Conservation (phyloP, 2,797 vertebrate species). For the Sternotherus odoratus region DNA sequence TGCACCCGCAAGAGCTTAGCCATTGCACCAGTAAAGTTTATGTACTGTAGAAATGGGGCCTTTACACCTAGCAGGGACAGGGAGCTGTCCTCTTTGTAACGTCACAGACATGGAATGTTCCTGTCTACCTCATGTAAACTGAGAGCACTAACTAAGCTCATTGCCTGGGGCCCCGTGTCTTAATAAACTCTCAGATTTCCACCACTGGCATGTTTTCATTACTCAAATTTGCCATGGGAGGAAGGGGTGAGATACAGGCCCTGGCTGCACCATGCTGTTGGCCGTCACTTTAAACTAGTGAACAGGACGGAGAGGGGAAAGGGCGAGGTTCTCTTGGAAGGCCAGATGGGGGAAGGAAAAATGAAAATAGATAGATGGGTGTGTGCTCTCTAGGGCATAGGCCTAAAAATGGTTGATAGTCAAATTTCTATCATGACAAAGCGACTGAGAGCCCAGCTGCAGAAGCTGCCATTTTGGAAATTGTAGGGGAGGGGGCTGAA, state of each 20-base stretch:
- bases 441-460: too few relatives aligned
- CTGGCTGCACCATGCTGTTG: background rate
- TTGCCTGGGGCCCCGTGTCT: background rate
- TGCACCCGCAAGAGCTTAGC: background rate
- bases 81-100: background rate
- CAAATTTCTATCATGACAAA: background rate
- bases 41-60: background rate
- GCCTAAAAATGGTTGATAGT: background rate
- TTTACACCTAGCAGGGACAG: background rate
- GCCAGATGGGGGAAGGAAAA: background rate
- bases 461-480: background rate
- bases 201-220: background rate
- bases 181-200: background rate
- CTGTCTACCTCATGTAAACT: background rate
- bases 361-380: background rate
- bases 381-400: background rate
- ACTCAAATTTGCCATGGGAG: background rate
- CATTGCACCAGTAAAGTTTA: background rate
- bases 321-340: background rate
- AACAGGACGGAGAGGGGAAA: background rate
- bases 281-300: background rate
- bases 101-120: background rate
- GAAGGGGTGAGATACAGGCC: background rate
- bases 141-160: background rate
- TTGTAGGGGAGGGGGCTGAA: background rate